Evolutionary conservation across 2,797 vertebrate species (phyloP).

Genomic region (Anguilla pacifica): DNA sequence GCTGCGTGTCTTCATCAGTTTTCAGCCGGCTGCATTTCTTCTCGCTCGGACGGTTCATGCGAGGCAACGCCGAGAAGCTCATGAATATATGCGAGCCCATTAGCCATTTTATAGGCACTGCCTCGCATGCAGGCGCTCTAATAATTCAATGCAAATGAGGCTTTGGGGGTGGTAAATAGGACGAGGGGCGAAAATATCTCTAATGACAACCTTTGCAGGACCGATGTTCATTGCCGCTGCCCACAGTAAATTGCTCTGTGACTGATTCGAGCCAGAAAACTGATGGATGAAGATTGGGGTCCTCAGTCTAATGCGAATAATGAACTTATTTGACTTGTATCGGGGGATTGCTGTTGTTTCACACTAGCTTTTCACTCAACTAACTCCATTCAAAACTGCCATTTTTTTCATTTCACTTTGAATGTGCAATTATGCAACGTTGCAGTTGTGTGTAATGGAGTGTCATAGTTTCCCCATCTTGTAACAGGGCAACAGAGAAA

Average conservation of each 20-base stretch:
- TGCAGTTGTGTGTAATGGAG: background rate
- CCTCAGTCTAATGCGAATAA: background rate
- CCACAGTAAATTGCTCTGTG: background rate
- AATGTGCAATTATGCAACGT: background rate
- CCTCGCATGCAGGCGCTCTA: background rate
- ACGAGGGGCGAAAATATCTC: background rate
- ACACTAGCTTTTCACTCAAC: background rate
- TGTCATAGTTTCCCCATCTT: background rate
- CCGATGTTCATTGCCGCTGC: background rate
- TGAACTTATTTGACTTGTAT: background rate
- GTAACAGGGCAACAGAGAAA: background rate
- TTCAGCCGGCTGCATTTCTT: background rate
- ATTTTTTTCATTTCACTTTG: background rate
- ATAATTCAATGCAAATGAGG: slow-evolving; percentile 26
- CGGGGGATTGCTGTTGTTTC: background rate
- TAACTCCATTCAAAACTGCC: background rate
- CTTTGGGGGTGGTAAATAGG: slow-evolving; percentile 4
- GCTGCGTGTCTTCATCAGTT: too few relatives aligned
- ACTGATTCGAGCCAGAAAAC: background rate
- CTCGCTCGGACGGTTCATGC: background rate
- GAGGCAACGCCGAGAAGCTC: background rate
- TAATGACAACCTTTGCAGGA: slow-evolving; percentile 5
- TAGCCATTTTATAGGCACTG: background rate
- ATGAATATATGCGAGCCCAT: slow-evolving; percentile 13
- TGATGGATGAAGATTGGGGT: background rate